Conservation (phyloP, 2,888 invertebrate species). For the Trichogramma evanescens region DNA sequence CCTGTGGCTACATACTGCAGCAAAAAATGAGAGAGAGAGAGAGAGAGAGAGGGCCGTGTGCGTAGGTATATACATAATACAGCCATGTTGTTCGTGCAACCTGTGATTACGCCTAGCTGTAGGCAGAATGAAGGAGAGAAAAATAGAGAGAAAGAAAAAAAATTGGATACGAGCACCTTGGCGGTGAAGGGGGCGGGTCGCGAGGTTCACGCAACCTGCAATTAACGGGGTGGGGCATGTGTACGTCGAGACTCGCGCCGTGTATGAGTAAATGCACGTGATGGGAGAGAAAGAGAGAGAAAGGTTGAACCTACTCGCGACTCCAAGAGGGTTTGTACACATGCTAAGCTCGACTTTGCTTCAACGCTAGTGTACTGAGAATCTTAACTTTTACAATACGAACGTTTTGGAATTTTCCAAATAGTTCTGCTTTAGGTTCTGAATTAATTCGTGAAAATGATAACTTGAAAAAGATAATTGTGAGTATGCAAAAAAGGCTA, state of each 20-base stretch:
- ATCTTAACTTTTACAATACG: no score
- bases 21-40: conserved; percentile 16
- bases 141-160: conserved; percentile 16
- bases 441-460: no score
- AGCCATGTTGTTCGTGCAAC: conserved; percentile 42
- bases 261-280: background rate
- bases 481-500: no score
- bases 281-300: conserved; percentile 5
- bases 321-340: background rate
- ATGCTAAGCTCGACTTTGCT: no score
- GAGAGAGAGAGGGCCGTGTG: conserved; percentile 18
- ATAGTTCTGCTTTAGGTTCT: no score
- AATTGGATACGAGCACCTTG: conserved; percentile 36
- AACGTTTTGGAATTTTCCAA: no score
- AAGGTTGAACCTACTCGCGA: background rate
- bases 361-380: no score
- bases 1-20: conserved; percentile 12
- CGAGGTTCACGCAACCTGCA: conserved; percentile 34
- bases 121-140: no score
- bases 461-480: no score
- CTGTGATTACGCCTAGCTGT: conserved; percentile 41
- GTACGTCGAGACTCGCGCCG: background rate
- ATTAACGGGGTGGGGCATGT: conserved; percentile 45
- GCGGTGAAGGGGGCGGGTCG: conserved; percentile 22
- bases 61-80: conserved; percentile 17